Conservation (phyloP, 2,113 vertebrate species). For the Marcusenius ussheri region DNA sequence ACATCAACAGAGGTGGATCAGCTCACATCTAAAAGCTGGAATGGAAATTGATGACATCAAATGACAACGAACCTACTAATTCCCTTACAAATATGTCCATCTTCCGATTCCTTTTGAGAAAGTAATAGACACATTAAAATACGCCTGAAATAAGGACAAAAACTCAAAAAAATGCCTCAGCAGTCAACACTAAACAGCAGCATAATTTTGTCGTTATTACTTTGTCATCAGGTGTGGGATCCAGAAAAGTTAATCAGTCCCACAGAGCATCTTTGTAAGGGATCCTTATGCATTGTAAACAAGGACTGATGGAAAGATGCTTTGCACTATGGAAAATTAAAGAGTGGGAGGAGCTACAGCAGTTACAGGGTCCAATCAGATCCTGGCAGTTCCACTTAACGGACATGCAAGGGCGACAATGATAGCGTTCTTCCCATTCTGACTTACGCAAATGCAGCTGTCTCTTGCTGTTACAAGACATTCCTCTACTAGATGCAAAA, state of each 20-base stretch:
- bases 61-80: neutral
- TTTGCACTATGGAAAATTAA: neutral
- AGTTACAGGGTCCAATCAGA: neutral
- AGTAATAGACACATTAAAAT: slow-evolving; percentile 6
- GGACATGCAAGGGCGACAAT: neutral
- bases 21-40: neutral
- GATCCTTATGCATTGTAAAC: neutral
- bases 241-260: neutral
- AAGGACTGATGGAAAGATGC: neutral
- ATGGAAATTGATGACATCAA: neutral
- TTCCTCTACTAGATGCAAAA: neutral
- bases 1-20: neutral
- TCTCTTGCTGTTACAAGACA: neutral
- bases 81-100: slow-evolving; percentile 4
- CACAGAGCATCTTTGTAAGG: slow-evolving; percentile 16
- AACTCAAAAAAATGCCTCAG: slow-evolving; percentile 23
- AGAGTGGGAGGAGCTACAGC: neutral
- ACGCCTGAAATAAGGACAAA: neutral
- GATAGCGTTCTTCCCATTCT: neutral
- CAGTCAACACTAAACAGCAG: slow-evolving; percentile 24
- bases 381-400: neutral
- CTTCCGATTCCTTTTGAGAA: neutral
- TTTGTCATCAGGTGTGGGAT: neutral
- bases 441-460: neutral
- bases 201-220: neutral